Evolutionary conservation across 2,113 vertebrate genomes (phyloP).

Genomic region (Axis porcinus): DNA sequence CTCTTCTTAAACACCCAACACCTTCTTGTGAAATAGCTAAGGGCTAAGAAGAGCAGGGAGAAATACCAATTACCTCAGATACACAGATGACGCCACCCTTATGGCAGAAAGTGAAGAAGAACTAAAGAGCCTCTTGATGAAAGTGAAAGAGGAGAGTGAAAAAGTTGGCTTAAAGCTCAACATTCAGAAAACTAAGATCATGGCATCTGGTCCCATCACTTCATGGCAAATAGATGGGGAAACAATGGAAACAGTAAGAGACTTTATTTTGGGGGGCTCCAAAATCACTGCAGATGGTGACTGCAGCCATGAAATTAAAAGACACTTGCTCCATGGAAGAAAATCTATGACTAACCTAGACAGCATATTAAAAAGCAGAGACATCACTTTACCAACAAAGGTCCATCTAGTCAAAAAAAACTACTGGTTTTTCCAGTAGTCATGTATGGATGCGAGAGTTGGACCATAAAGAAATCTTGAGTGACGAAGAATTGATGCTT

Average conservation of each 20-base stretch:
- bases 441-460: not conserved
- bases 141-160: not conserved
- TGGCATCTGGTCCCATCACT: not conserved
- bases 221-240: not conserved
- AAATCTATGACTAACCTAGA: not conserved
- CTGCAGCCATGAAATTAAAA: not conserved
- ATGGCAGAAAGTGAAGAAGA: not conserved
- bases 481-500: not conserved
- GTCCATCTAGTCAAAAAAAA: not conserved
- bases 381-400: not conserved
- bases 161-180: not conserved
- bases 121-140: not conserved
- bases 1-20: not conserved
- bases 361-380: not conserved
- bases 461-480: not conserved
- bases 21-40: not conserved
- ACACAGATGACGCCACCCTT: not conserved
- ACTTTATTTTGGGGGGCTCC: not conserved
- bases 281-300: not conserved
- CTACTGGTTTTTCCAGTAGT: not conserved
- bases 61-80: not conserved
- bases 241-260: not conserved
- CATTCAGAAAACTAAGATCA: not conserved
- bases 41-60: not conserved
- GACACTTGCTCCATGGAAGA: not conserved